These are phyloP conservation scores for Beris morrisii DNA, from an alignment of 2,888 invertebrate genomes.

Conservation along the genomic window DNA sequence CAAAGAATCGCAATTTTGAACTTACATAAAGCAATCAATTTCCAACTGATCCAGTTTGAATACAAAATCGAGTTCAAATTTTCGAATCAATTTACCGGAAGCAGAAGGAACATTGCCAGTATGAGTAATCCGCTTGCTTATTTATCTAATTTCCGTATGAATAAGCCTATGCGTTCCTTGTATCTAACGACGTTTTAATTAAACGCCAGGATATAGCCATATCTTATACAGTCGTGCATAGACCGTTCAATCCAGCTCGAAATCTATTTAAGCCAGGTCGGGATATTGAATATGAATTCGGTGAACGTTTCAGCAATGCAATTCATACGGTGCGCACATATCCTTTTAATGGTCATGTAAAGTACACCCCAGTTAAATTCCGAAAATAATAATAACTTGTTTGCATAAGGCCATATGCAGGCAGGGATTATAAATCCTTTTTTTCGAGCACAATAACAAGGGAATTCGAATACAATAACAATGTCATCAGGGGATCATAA, in stretches of 20 bases:
- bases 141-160: not conserved
- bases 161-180: not conserved
- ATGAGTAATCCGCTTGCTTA: too few species aligned
- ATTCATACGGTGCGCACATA: slow-evolving; percentile 1
- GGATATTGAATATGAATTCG: slow-evolving; percentile 8
- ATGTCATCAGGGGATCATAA: slow-evolving; percentile 22
- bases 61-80: too few species aligned
- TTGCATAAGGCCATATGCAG: slow-evolving; percentile 37
- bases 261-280: not conserved
- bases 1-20: too few species aligned
- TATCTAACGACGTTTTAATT: slow-evolving; percentile 17
- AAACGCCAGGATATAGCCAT: not conserved
- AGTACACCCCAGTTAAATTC: slow-evolving; percentile 13
- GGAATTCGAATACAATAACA: slow-evolving; percentile 21
- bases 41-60: too few species aligned
- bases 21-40: too few species aligned
- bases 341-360: slow-evolving; percentile 25
- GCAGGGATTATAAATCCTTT: slow-evolving; percentile 25
- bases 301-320: not conserved
- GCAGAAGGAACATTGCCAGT: too few species aligned
- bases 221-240: not conserved
- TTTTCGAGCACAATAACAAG: not conserved
- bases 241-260: not conserved
- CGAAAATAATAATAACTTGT: slow-evolving; percentile 35
- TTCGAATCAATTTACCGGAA: too few species aligned